phyloP scores from a whole-genome alignment of 2,888 invertebrate species.

The Scotopteryx bipunctaria region DNA sequence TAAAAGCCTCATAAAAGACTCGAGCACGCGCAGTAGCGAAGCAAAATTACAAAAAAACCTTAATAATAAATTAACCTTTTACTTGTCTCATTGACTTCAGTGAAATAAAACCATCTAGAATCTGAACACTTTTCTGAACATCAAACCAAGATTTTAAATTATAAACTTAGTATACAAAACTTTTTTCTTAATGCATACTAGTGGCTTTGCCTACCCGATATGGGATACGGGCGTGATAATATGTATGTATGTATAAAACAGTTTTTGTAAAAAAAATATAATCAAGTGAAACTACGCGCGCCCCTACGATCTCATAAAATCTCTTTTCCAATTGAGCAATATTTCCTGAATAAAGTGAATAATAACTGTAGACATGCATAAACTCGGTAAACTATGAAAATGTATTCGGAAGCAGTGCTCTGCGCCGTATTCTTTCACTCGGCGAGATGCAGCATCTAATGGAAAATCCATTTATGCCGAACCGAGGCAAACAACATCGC shows the following conservation, averaged over 20 bases:
- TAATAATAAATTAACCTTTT: too few relatives aligned
- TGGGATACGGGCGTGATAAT: too few relatives aligned
- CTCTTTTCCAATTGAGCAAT: constrained; percentile 31
- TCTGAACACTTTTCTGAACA: too few relatives aligned
- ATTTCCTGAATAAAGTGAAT: constrained; percentile 34
- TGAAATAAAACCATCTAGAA: too few relatives aligned
- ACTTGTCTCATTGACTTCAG: too few relatives aligned
- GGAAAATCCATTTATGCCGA: constrained; percentile 64
- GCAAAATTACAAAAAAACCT: constrained; percentile 21
- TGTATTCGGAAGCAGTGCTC: constrained; percentile 45
- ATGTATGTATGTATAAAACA: too few relatives aligned
- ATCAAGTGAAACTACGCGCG: neutral
- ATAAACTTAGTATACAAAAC: too few relatives aligned
- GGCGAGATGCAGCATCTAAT: constrained; percentile 53
- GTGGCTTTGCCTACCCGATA: too few relatives aligned
- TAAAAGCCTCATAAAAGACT: constrained; percentile 33
- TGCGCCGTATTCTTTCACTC: constrained; percentile 45
- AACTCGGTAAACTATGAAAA: constrained; percentile 42
- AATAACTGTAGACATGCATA: constrained; percentile 29
- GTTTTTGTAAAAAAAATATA: too few relatives aligned
- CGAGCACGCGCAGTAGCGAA: constrained; percentile 15
- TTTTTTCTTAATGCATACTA: too few relatives aligned
- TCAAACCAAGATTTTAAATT: too few relatives aligned
- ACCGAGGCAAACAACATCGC: constrained; percentile 45
- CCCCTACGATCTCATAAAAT: constrained; percentile 18